Base-by-base conservation (phyloP, 2,113 vertebrate genomes). In the Brachirus orientalis region DNA sequence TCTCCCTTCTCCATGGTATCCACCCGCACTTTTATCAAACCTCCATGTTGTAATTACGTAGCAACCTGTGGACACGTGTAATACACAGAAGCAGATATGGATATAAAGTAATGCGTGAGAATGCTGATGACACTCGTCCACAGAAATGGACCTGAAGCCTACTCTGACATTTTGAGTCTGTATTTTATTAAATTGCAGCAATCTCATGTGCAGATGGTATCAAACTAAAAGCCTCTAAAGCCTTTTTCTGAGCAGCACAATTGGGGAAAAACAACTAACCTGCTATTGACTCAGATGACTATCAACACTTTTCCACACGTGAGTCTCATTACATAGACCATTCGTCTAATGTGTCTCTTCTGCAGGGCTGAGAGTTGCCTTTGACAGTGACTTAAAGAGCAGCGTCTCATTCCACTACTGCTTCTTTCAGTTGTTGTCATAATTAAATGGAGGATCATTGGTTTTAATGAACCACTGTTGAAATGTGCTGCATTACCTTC, bases 11-110 rank as follows among this genome's bases (percentile, higher is more conserved):
- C 58, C 47, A 17, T 46, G 55, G 60, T 65, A 59, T 82, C 63
- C 69, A 54, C 57, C 72, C 64, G 46, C 18, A 68, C 62, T 13
- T 60, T 55, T n/a, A n/a, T 41, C 45, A 63, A 45, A 73, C 68
- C 79, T 75, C 48, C 64, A 54, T 50, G 67, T 74, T 72, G 48
- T 77, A 86, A 87, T 77, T 76, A 78, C 48, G 63, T 58, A 51
- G 81, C 62, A 75, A 70, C 69, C 52, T 77, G 77, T 66, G 46
- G 46, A 59, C n/a, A 19, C 36, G 52, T 40, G 55, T 72, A 51
- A 77, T 8, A 44, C 8, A 43, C 20, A 36, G 41, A 18, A 58
- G 47, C 33, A 45, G n/a, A 61, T 50, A 61, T 45, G 45, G 53
- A 43, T 20, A 61, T 35, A 8, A 2, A 14, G 14, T 2, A 10